Base-by-base conservation (phyloP, 2,113 vertebrate species). In the Lethenteron reissneri region DNA sequence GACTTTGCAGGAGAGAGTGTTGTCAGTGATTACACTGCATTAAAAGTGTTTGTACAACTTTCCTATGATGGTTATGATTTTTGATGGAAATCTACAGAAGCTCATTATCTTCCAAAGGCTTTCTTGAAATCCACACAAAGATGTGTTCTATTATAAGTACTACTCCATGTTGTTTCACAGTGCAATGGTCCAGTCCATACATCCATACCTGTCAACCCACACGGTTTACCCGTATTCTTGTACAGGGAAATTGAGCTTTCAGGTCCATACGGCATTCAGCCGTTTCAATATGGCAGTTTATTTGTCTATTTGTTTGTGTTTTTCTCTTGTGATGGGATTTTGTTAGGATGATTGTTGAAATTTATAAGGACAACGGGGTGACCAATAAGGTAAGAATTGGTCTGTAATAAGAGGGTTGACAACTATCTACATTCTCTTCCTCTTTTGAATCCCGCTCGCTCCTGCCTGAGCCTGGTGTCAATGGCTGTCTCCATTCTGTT, bases 71-170 rank as follows among this genome's bases (percentile, higher is more conserved):
- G 64, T 41, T 41, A 41, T 41, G 41, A 9, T 9, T 68, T 68
- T 68, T 2, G 64, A 21, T 17, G 64, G 64, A 68, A 68, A 17
- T 68, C 64, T 25, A 68, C 11, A 68, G 15, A 2, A 14, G n/a
- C 11, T n/a, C 25, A 8, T n/a, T n/a, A 68, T 68, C 64, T 68
- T 68, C 11, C 64, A 68, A 68, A 68, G n/a, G 64, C 64, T 25
- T 68, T 68, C 25, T 68, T 68, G 10, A 68, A 68, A 68, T 68
- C 64, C n/a, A 11, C 25, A 68, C 64, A 68, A 21, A 68, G 64
- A 21, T n/a, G 64, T 68, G 10, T 68, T 68, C 64, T 25, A 68
- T 68, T 68, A 2, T 68, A 8, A 21, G 25, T 11, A 11, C 64
- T 68, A 21, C 11, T 11, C 11, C 2, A 41, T 41, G 25, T 17